A percentile compares a stretch with the other conserved stretches of the same genome.
phyloP scores from a whole-genome alignment of 1,140 invertebrate genomes.

The Dufourea novaeangliae region DNA sequence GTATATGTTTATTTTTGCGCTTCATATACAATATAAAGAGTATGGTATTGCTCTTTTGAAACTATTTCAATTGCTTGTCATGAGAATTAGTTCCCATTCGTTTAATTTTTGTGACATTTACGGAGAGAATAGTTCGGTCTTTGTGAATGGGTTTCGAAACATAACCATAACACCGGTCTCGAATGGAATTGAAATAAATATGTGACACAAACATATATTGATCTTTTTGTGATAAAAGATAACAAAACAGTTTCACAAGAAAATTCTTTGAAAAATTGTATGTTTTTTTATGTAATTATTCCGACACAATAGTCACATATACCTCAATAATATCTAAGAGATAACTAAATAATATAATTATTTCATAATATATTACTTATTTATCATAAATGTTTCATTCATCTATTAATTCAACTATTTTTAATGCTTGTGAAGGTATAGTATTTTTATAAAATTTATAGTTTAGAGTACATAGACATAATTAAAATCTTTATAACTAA shows the following conservation, averaged over 20 bases:
- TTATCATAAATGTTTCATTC: slow-evolving; percentile 3
- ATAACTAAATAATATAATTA: not conserved
- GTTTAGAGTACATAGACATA: not conserved
- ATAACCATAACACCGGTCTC: not conserved
- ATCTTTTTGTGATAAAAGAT: slow-evolving; percentile 21
- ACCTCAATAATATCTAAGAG: not conserved
- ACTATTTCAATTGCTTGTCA: not conserved
- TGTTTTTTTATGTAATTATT: not conserved
- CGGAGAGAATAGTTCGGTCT: not conserved
- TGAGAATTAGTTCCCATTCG: not conserved
- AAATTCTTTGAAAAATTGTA: not conserved
- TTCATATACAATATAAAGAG: not conserved
- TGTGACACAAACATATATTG: slow-evolving; percentile 10
- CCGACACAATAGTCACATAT: not conserved
- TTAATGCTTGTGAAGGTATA: not conserved
- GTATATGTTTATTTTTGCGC: not conserved
- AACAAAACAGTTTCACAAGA: not conserved
- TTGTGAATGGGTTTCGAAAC: not conserved
- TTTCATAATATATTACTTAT: not conserved
- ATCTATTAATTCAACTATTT: not conserved
- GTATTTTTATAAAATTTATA: not conserved
- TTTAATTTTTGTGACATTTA: not conserved
- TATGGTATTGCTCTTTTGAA: not conserved
- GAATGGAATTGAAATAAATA: slow-evolving; percentile 6
- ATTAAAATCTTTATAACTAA: not conserved